Conservation (phyloP, 2,113 vertebrate genomes). For the Atrichornis clamosus region DNA sequence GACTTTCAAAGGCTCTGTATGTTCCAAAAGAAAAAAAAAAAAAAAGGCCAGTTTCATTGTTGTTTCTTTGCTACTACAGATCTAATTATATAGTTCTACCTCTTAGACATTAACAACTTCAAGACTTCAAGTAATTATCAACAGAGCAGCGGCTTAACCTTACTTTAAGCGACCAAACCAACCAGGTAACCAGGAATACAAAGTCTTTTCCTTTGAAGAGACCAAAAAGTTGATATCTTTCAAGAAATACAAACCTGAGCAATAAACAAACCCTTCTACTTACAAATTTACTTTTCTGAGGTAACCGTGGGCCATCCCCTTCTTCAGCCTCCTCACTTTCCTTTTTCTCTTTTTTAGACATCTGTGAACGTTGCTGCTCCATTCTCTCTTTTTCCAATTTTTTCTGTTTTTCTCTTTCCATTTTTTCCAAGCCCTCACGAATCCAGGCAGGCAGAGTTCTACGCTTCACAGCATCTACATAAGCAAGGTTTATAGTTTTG, state of each 20-base stretch:
- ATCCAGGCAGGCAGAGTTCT: conserved; percentile 98
- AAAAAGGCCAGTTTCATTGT: neutral
- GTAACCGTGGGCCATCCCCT: conserved; percentile 86
- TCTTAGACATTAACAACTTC: neutral
- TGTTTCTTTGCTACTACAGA: neutral
- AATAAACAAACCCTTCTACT: conserved; percentile 61
- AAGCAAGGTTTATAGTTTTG: neutral
- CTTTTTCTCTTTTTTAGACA: conserved; percentile 86
- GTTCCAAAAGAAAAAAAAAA: neutral
- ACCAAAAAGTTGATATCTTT: neutral
- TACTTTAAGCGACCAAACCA: neutral
- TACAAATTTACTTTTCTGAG: conserved; percentile 99
- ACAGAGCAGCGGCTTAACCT: neutral
- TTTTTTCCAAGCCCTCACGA: conserved; percentile 96
- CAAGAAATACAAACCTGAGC: conserved; percentile 1
- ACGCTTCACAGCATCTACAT: conserved; percentile 92
- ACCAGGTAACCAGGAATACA: neutral
- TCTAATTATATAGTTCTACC: neutral
- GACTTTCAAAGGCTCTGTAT: neutral
- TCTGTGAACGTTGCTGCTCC: conserved; percentile 91
- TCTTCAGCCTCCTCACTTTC: conserved; percentile 78
- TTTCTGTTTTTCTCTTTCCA: conserved; percentile 98
- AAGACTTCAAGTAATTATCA: neutral
- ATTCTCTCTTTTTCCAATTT: conserved; percentile 93
- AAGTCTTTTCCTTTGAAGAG: neutral